Evolutionary conservation across 2,113 vertebrate genomes (phyloP), one percentile per base, ranked within the genome.

Genomic region (Thinocorus orbignyianus): DNA sequence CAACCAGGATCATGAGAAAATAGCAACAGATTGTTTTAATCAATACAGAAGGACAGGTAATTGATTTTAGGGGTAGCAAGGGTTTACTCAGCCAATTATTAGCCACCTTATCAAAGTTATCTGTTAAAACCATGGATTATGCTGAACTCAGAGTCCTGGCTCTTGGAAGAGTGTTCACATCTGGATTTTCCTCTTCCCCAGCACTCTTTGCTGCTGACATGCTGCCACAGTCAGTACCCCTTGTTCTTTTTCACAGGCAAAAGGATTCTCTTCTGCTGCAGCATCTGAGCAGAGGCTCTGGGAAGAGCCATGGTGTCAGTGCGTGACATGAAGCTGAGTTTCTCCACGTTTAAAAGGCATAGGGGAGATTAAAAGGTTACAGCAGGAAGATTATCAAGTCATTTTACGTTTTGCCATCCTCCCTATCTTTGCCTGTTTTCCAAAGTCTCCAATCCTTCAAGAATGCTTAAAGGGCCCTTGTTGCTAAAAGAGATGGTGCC

Each of bases 1-100:
- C 97, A 97, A 96, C 83, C 88, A 87, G 72, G 97, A 98, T 97
- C 98, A 97, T 98, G 98, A 98, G 98, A 98, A 98, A 97, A 97
- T 95, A 94, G 86, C 84, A 90, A 84, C 12, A 33, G 77, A 86
- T 92, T 94, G 94, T 96, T 97, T 97, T 89, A 97, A 97, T 98
- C 98, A 85, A 97, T 97, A 92, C 82, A 61, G 86, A 93, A 96
- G 78, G 92, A 89, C 83, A 92, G 49, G 86, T 91, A 96, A 98
- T 98, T 98, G 98, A 98, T 98, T 98, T 97, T 95, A 96, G 96
- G 94, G 89, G 94, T 98, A 97, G 81, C 81, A 95, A 95, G 97
- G 96, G 96, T 96, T 98, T 97, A 97, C 68, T 94, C 91, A 82
- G 73, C 61, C 73, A 93, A 95, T 98, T 98, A 98, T 98, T 98